Conservation (phyloP, 2,888 invertebrate species). For the Panopea generosa region DNA sequence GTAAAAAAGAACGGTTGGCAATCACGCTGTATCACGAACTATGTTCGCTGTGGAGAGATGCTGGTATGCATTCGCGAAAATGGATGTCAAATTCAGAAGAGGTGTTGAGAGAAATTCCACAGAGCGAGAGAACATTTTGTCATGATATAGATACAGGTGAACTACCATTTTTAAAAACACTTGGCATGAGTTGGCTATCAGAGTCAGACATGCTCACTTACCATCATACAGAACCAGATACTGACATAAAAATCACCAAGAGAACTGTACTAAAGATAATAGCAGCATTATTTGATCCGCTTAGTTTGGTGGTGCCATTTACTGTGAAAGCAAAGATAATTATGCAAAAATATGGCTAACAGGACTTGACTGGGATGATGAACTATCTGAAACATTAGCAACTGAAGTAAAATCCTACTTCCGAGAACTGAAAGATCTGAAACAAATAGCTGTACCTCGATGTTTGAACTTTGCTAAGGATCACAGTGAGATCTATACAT, state of each 20-base stretch:
- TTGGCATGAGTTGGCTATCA: slow-evolving; percentile 52
- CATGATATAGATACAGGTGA: slow-evolving; percentile 35
- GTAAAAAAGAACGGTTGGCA: slow-evolving; percentile 31
- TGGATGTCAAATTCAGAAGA: slow-evolving; percentile 54
- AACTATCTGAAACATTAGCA: slow-evolving; percentile 25
- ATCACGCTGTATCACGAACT: slow-evolving; percentile 49
- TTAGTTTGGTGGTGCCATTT: too few relatives aligned
- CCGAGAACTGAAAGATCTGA: slow-evolving; percentile 16
- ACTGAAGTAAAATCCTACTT: not conserved
- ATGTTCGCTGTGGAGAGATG: slow-evolving; percentile 33
- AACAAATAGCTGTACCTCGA: slow-evolving; percentile 52
- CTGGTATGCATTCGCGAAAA: slow-evolving; percentile 51
- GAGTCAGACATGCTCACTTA: slow-evolving; percentile 47
- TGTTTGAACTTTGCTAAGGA: slow-evolving; percentile 22
- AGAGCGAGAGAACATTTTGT: slow-evolving; percentile 31
- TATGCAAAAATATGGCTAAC: slow-evolving; percentile 72
- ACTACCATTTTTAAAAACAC: slow-evolving; percentile 55
- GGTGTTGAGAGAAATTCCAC: slow-evolving; percentile 49
- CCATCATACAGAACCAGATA: not conserved
- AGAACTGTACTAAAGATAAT: slow-evolving; percentile 55
- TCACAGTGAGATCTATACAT: slow-evolving; percentile 21
- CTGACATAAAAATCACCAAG: slow-evolving; percentile 65
- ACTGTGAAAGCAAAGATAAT: slow-evolving; percentile 69
- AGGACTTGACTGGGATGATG: slow-evolving; percentile 73
- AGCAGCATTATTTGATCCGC: too few relatives aligned